phyloP scores from a whole-genome alignment of 2,113 vertebrate genomes.

The Scomber japonicus region DNA sequence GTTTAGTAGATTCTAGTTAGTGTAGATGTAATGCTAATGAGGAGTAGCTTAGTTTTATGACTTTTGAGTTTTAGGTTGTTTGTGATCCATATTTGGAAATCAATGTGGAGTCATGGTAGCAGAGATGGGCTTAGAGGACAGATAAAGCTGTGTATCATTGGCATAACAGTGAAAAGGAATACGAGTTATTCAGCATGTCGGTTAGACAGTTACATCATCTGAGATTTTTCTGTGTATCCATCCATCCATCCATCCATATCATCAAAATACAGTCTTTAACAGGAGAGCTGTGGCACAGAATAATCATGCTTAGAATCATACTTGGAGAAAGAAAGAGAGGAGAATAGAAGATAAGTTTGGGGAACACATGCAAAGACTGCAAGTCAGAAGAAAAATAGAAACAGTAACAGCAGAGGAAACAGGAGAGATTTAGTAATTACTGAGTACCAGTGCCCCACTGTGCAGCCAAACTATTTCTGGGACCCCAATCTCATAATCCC shows the following conservation, averaged over 20 bases:
- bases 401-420: conserved; percentile 27
- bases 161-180: no score
- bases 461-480: conserved; percentile 68
- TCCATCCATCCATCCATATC: background rate
- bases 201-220: background rate
- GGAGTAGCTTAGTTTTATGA: no score
- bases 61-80: no score
- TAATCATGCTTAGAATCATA: background rate
- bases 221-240: background rate
- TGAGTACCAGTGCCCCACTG: conserved; percentile 46
- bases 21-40: no score
- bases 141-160: no score
- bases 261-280: background rate
- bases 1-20: no score
- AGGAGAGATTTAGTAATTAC: conserved; percentile 60
- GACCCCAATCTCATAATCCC: conserved; percentile 73
- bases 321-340: background rate
- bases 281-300: background rate
- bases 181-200: no score
- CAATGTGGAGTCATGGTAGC: no score
- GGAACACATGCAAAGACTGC: conserved; percentile 17
- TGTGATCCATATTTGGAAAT: no score
- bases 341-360: background rate
- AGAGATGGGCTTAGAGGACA: no score
- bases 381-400: conserved; percentile 6